Base-by-base conservation (phyloP, 1,140 invertebrate species). In the Cydia pomonella region DNA sequence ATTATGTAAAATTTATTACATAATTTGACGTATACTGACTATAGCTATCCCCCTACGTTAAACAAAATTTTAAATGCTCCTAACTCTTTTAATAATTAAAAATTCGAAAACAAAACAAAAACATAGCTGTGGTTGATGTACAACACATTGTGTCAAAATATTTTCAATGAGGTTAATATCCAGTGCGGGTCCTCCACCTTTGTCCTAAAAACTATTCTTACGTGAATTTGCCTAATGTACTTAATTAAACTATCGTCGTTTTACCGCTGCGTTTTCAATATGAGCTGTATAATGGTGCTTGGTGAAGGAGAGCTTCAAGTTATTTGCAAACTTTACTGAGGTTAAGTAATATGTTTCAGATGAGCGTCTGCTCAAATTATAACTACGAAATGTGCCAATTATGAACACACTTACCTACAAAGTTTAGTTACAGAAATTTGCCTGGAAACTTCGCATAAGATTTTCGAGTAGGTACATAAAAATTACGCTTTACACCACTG, bases 281-380 rank as follows among this genome's bases (percentile, higher is more conserved):
- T 23, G 21, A 59, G 53, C 21, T 23, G 18, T 59, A n/a, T 23
- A 53, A 10, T n/a, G 5, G 9, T 4, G 18, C 12, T 9, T 23
- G 3, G 9, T 59, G 9, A 10, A 59, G 53, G 21, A 59, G 21
- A 59, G 0, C 5, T 9, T 59, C 21, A 59, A 59, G 53, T 59
- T 59, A 59, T 59, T 59, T 59, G 53, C 53, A 59, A 59, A 59
- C 53, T 59, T 59, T 59, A 59, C 9, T 59, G 21, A 59, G 53
- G 53, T 59, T 59, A 59, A 59, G 53, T 59, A 59, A 59, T 59
- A 59, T 18, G 50, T 59, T 59, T 23, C 53, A 12, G 7, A 12
- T 23, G 18, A 18, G 53, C 10, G n/a, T 53, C 53, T 50, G n/a
- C 47, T 59, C 53, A 3, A 23, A 59, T 18, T 59, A 59, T 59